Evolutionary conservation across 1,140 invertebrate genomes (phyloP), one percentile per base, ranked within the genome.

Genomic region (Drosophila sproati): DNA sequence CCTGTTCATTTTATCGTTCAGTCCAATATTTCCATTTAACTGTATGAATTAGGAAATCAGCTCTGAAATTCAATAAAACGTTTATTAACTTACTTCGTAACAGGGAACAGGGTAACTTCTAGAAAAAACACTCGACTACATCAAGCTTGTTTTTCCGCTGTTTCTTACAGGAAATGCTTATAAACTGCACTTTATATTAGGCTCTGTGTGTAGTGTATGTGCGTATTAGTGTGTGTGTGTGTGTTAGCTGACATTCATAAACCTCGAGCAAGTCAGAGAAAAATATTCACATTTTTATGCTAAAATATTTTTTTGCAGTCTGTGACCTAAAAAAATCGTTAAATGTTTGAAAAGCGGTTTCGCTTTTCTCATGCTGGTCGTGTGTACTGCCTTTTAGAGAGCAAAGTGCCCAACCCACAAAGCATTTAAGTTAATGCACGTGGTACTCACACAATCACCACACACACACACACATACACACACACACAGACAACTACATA

Each of bases 361-460:
- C 54, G 64, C 55, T 64, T 76, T 59, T 50, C 67, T 74, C 63
- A 69, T 64, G 34, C 61, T 51, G 12, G 12, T 41, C 7, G 28
- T 29, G 34, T 63, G 41, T 57, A 35, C 51, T 83, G 60, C 78
- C 83, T 87, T 88, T 88, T 77, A 78, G 77, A 87, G 78, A 79
- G 64, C 77, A 88, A 88, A 88, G 83, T 88, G 85, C 83, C 83
- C 77, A 89, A 78, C 64, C 83, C 83, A 87, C 83, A 88, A 83
- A 88, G 83, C 83, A 88, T 88, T 88, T 88, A 89, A 88, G 67
- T 88, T 88, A 83, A 88, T 88, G 83, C 85, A 88, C 80, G 82
- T 80, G 85, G 80, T 57, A 64, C 73, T 57, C 77, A 56, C 72
- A 73, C 71, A 61, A 72, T 76, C 61, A 12, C 12, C 45, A 66